Base-by-base conservation (phyloP, 2,797 vertebrate species). In the Champsocephalus esox region DNA sequence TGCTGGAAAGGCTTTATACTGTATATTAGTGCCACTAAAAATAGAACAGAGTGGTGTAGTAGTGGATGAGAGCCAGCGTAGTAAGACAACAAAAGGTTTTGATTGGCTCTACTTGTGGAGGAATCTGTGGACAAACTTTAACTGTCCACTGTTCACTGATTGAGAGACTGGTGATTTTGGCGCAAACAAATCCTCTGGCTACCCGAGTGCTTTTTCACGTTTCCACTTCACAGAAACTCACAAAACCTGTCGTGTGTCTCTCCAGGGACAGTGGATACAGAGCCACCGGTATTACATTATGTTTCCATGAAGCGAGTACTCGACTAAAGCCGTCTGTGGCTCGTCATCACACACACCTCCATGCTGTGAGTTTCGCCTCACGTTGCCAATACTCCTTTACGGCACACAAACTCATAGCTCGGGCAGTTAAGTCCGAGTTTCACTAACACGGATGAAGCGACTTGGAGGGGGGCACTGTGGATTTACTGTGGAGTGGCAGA, bases 401-500 rank as follows among this genome's bases (percentile, higher is more conserved):
- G 0, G 3, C 28, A 46, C 38, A 16, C 67, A 56, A 68, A 61
- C 50, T 34, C 52, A 43, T 45, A 50, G 8, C 49, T 21, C 1
- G 5, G 13, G 17, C 28, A 70, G 46, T 66, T 65, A 19, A 61
- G 56, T 21, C 60, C 51, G 17, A 1, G 13, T 73, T 86, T 77
- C 60, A 75, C 57, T 72, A 10, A 59, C 44, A 50, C 43, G 10
- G 58, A 54, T 73, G 55, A 73, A 79, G 74, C 3, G 12, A 19
- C 59, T 66, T 9, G 12, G 32, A 54, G 63, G 43, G 63, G 59
- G 77, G 81, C 76, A 82, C 45, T 24, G 62, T 70, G 88, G 83
- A 73, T 86, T 88, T 80, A 71, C 32, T 52, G 43, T 58, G 0
- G 2, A 41, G 73, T 57, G 66, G 70, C 92, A 94, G 92, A 94